Conservation (phyloP, 2,797 vertebrate species). For the Urocyon cinereoargenteus region DNA sequence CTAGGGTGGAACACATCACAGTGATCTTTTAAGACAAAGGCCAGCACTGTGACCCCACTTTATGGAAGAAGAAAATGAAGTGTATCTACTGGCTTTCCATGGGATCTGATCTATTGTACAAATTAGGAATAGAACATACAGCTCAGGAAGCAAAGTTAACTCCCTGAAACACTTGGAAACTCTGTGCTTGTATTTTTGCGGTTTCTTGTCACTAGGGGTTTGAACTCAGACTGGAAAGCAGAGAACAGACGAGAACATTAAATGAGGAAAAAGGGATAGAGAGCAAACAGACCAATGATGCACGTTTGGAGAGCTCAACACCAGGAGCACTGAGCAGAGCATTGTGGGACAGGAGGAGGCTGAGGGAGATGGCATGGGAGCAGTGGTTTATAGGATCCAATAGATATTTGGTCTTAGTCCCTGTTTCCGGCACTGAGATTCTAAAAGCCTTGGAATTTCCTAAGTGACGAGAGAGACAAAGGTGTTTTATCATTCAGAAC, state of each 20-base stretch:
- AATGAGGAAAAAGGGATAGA: neutral
- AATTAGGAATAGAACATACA: neutral
- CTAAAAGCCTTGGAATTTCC: neutral
- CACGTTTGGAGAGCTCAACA: neutral
- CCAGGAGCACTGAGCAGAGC: fast-evolving
- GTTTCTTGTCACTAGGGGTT: neutral
- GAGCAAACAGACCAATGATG: neutral
- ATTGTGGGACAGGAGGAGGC: fast-evolving
- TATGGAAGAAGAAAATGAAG: neutral
- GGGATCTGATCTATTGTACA: neutral
- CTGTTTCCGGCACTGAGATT: neutral
- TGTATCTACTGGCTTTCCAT: neutral
- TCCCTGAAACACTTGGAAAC: neutral
- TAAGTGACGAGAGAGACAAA: neutral
- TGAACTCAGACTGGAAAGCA: neutral
- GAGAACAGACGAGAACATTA: neutral
- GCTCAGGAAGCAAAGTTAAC: neutral
- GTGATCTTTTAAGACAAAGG: conserved; percentile 23
- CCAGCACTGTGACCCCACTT: neutral
- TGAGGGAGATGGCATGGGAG: too few species aligned
- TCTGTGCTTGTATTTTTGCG: neutral
- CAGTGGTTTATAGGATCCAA: neutral
- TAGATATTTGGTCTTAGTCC: neutral
- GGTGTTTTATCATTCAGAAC: neutral
- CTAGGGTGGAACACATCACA: neutral